A percentile compares a stretch with the other conserved stretches of the same genome.
Evolutionary conservation across 2,113 vertebrate species (phyloP).

Genomic region (Holacanthus passer): DNA sequence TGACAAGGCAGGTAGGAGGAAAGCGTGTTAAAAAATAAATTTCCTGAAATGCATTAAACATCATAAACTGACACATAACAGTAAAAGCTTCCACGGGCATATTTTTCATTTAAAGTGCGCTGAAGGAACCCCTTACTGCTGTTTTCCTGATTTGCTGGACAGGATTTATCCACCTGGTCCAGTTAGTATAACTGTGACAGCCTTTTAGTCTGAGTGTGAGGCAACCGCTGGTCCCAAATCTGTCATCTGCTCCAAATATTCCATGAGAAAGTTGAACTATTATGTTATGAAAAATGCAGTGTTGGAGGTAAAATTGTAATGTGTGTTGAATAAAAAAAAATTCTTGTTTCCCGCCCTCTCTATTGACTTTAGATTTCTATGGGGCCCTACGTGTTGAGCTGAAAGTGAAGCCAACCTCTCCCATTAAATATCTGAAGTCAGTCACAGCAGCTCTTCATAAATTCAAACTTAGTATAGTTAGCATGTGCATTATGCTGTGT

Average conservation of each 20-base stretch:
- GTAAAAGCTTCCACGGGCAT: conserved; percentile 23
- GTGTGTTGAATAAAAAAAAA: background rate
- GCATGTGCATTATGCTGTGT: background rate
- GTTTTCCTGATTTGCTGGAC: background rate
- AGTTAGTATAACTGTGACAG: conserved; percentile 17
- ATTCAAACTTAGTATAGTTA: background rate
- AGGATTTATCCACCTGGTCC: conserved; percentile 12
- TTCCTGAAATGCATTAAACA: conserved; percentile 37
- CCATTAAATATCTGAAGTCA: background rate
- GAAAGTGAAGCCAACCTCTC: background rate
- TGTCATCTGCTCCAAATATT: conserved; percentile 13
- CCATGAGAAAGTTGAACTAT: background rate
- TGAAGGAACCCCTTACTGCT: background rate
- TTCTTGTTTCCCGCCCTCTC: too few relatives aligned
- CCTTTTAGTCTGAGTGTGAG: conserved; percentile 11
- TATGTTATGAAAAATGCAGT: background rate
- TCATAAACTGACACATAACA: conserved; percentile 35
- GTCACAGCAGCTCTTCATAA: background rate
- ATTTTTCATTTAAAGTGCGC: conserved; percentile 36
- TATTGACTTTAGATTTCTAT: background rate
- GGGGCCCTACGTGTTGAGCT: background rate
- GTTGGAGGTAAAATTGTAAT: background rate
- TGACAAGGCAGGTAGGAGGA: background rate
- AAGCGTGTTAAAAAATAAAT: conserved; percentile 1
- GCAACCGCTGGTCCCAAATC: conserved; percentile 7